phyloP scores from a whole-genome alignment of 2,888 invertebrate species.

The Bugula neritina region DNA sequence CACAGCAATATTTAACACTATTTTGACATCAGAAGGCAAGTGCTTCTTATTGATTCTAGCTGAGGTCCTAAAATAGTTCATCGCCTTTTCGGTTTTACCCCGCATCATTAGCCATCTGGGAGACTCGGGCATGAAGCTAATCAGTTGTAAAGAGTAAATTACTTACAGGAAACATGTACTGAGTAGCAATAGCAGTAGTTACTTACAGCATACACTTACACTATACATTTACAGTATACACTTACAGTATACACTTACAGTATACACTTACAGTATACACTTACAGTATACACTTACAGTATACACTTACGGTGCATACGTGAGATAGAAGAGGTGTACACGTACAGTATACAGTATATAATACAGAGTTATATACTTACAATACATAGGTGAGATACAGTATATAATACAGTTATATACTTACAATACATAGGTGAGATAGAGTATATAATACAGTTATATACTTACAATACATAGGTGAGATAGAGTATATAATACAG shows the following conservation, averaged over 20 bases:
- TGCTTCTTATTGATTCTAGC: slow-evolving; percentile 13
- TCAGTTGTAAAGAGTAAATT: no score
- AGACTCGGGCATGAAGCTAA: slow-evolving; percentile 21
- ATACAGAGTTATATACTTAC: no score
- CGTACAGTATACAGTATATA: no score
- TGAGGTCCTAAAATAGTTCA: slow-evolving; percentile 12
- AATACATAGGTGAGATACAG: slow-evolving; percentile 1
- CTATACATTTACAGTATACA: no score
- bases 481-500: neutral
- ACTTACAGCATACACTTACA: no score
- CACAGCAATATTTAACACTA: neutral
- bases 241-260: no score
- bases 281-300: no score
- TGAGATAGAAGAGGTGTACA: neutral
- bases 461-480: slow-evolving; percentile 2
- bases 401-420: neutral
- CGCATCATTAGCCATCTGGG: neutral
- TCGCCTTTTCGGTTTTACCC: neutral
- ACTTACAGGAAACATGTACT: no score
- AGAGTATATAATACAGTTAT: neutral
- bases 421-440: neutral
- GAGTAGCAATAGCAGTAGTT: no score
- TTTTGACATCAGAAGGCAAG: neutral
- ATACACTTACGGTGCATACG: neutral
- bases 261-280: no score